These are phyloP conservation scores for Sinocyclocheilus anophthalmus DNA, from an alignment of 2,113 vertebrate genomes.

Conservation along the genomic window DNA sequence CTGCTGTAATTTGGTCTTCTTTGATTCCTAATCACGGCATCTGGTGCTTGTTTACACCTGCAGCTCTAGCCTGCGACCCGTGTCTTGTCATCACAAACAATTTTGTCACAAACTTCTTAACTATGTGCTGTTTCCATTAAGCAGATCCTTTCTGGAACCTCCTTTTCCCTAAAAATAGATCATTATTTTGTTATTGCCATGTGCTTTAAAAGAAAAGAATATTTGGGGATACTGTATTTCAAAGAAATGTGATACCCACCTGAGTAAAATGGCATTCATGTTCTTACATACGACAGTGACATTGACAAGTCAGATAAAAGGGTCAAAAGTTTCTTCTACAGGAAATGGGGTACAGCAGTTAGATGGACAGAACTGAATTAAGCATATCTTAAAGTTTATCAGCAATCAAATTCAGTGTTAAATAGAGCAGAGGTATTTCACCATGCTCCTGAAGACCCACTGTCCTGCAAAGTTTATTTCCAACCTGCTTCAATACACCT, in stretches of 20 bases:
- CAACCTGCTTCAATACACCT: not conserved
- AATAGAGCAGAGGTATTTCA: not conserved
- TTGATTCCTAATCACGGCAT: conserved; percentile 61
- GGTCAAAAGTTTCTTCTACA: not conserved
- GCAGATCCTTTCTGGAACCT: conserved; percentile 8
- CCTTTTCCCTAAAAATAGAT: conserved; percentile 39
- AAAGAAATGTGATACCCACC: not conserved
- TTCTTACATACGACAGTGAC: conserved; percentile 16
- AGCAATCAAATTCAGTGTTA: not conserved
- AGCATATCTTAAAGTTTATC: not conserved
- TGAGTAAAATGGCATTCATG: not conserved
- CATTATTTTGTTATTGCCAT: conserved; percentile 50
- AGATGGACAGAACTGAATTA: not conserved
- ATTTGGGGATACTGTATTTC: not conserved
- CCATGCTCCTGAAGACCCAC: not conserved
- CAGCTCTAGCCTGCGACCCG: conserved; percentile 15
- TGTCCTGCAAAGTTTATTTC: not conserved
- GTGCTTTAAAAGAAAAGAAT: conserved; percentile 26
- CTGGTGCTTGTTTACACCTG: conserved; percentile 59
- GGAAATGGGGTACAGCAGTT: not conserved
- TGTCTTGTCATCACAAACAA: conserved; percentile 45
- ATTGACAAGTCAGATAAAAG: conserved; percentile 14
- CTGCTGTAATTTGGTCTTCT: conserved; percentile 53
- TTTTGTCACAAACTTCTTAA: conserved; percentile 39
- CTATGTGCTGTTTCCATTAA: conserved; percentile 34